Base-by-base conservation (phyloP, 2,888 invertebrate species). In the Mechanitis mazaeus region DNA sequence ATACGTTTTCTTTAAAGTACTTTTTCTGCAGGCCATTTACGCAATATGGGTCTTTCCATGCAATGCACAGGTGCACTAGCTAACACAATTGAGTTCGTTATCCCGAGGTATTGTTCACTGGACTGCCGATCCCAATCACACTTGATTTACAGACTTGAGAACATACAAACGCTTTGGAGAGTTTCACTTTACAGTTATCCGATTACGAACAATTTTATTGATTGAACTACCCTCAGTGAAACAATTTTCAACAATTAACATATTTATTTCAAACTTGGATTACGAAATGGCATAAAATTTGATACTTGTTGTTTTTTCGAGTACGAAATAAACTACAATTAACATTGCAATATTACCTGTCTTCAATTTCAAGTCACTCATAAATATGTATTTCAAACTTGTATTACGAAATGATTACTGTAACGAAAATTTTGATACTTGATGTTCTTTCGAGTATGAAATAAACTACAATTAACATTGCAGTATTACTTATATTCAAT, bases 21-120 rank as follows among this genome's bases (percentile, higher is more conserved):
- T 20, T 20, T 20, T 20, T 20, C 20, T 77, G 78, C 72, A 69
- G 75, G 47, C n/a, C n/a, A n/a, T 20, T 47, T 47, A 20, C 28
- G 47, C 47, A 47, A 54, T 31, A n/a, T n/a, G 33, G 47, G 33
- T 47, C 46, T 54, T 64, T 64, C 54, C 46, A 58, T 60, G 54
- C 61, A 66, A 55, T 62, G 61, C 58, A 55, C 68, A 69, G 68
- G 67, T 67, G 67, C 80, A 77, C 74, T 71, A 68, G 75, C 77
- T 80, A 81, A 79, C 75, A 80, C 79, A 83, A 83, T 83, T 80
- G 79, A 83, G 79, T 81, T 84, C 83, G 80, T 83, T 83, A 83
- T 82, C 83, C 75, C 78, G 80, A 72, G 71, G 74, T 74, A 80
- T 83, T 82, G 79, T 81, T 79, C 78, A 68, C 69, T 74, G 72